phyloP scores from a whole-genome alignment of 2,797 vertebrate genomes.

The Hydrocynus forskahlii region DNA sequence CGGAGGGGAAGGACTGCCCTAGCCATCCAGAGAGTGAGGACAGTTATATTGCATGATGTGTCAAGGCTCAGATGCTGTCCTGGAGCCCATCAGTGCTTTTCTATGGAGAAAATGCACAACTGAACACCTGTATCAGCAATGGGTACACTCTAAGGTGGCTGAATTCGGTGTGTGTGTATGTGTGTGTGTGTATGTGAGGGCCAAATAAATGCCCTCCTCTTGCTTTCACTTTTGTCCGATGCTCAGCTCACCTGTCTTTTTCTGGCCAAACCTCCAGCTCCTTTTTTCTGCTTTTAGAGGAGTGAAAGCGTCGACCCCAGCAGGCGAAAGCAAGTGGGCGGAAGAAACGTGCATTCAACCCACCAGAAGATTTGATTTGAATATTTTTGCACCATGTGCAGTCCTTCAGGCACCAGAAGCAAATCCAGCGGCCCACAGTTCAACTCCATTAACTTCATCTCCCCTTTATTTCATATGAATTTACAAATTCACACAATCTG shows the following conservation, averaged over 20 bases:
- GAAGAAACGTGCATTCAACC: neutral
- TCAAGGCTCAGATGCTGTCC: no score
- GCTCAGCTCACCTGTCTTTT: neutral
- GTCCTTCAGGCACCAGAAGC: neutral
- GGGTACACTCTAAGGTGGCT: no score
- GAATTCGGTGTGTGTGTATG: slow-evolving; percentile 24
- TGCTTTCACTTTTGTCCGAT: neutral
- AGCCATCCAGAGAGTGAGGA: no score
- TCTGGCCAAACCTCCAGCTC: neutral
- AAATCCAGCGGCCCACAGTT: neutral
- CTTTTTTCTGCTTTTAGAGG: neutral
- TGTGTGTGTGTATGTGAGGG: neutral
- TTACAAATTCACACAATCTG: no score
- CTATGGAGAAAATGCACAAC: no score
- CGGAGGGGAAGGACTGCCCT: no score
- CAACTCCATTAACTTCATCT: neutral
- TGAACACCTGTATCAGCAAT: no score
- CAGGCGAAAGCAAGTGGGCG: neutral
- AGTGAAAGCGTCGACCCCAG: neutral
- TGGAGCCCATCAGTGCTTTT: no score
- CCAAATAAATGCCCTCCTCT: neutral
- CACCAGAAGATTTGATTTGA: neutral
- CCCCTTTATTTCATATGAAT: no score
- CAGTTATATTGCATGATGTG: no score
- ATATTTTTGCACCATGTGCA: neutral